Base-by-base conservation (phyloP, 2,888 invertebrate genomes). In the Troides aeacus region DNA sequence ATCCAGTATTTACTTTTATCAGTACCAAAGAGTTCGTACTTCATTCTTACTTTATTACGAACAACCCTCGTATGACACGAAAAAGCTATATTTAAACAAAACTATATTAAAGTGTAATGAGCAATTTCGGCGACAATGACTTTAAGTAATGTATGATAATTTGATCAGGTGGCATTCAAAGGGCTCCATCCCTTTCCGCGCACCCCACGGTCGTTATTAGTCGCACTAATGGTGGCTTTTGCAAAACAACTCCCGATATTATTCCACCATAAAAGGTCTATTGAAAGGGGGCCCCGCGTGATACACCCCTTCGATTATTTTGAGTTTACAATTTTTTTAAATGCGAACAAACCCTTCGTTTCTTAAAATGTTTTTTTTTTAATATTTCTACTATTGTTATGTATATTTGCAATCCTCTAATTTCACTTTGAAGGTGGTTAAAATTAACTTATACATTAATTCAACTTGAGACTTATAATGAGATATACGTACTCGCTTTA, bases 81-180 rank as follows among this genome's bases (percentile, higher is more conserved):
- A 79, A 84, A 87, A 86, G 83, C 83, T 81, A 79, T 85, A 82
- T 85, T 87, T 87, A 88, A 87, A 86, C 85, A 46, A 87, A 87
- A 87, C 86, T 84, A 83, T 81, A 86, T 88, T 87, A 85, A 81
- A 78, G 81, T 82, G 79, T 87, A 85, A 87, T 86, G 85, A 84
- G 78, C 86, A 85, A 87, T 88, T 85, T 79, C 15, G 46, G 39
- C 63, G 36, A 70, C 66, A 70, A 70, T 70, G 66, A 66, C 63
- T n/a, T 42, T 59, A 59, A 65, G 57, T 69, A 65, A 66, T 63
- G 56, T 66, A 66, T 65, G 63, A 57, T 65, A 68, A 68, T 71
- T 73, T 68, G 71, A 73, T 70, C 68, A 70, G 71, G 71, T 69
- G 67, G 60, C 65, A 66, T 60, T 65, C 65, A 69, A 69, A 71